phyloP scores from a whole-genome alignment of 2,888 invertebrate species.

The Formica aserva region DNA sequence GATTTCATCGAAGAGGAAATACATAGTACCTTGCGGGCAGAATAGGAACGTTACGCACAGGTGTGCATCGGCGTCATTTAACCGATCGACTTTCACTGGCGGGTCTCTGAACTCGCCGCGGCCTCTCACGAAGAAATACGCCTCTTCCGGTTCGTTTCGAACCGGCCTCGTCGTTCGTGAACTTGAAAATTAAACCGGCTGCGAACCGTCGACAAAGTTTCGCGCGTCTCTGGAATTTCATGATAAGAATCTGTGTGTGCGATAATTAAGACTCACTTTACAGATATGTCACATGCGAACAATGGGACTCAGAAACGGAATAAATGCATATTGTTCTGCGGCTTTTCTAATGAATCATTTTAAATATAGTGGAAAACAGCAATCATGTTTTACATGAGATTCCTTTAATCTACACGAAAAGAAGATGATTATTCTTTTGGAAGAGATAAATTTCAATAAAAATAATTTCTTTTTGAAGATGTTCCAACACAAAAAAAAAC shows the following conservation, averaged over 20 bases:
- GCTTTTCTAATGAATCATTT: slow-evolving; percentile 11
- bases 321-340: background rate
- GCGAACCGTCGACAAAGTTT: slow-evolving; percentile 55
- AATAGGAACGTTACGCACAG: slow-evolving; percentile 64
- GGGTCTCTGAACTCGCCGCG: slow-evolving; percentile 80
- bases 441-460: background rate
- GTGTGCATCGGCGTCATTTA: slow-evolving; percentile 67
- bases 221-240: slow-evolving; percentile 45
- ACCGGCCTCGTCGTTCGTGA: slow-evolving; percentile 73
- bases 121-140: slow-evolving; percentile 46
- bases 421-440: background rate
- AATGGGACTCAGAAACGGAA: background rate
- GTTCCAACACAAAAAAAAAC: background rate
- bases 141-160: slow-evolving; percentile 66
- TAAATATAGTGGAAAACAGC: background rate
- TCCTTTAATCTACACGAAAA: slow-evolving; percentile 2
- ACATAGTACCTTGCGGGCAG: slow-evolving; percentile 30
- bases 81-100: slow-evolving; percentile 82
- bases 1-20: slow-evolving; percentile 20
- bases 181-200: slow-evolving; percentile 76
- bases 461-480: background rate
- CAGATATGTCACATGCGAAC: slow-evolving; percentile 6
- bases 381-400: slow-evolving; percentile 6
- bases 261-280: slow-evolving; percentile 35
- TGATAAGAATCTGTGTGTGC: slow-evolving; percentile 13